Evolutionary conservation across 2,797 vertebrate genomes (phyloP).

Genomic region (Pangasius larnaudii): DNA sequence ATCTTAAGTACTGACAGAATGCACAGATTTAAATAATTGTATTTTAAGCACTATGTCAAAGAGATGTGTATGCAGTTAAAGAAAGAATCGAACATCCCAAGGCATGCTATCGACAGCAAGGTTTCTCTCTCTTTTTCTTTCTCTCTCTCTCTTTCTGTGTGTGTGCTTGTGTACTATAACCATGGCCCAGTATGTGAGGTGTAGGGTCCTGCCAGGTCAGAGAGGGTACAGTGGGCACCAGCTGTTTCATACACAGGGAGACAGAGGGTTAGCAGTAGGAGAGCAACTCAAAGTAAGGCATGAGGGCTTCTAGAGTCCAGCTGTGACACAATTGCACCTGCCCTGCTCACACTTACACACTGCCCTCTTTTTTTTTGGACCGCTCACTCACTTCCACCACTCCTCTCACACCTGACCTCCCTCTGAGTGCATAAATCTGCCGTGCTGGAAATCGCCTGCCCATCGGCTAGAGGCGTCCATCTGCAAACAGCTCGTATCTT

Average conservation of each 20-base stretch:
- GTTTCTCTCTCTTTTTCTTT: not conserved
- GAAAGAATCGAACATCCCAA: not conserved
- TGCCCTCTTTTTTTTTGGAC: constrained; percentile 47
- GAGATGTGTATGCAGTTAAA: not conserved
- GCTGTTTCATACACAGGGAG: constrained; percentile 60
- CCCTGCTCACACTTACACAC: constrained; percentile 56
- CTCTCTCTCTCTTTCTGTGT: not conserved
- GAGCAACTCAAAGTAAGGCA: constrained; percentile 48
- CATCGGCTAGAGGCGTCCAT: constrained; percentile 43
- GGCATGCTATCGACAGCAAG: not conserved
- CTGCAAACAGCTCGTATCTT: constrained; percentile 51
- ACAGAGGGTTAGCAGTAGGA: constrained; percentile 56
- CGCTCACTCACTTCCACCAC: constrained; percentile 28
- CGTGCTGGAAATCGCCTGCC: constrained; percentile 33
- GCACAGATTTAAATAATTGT: not conserved
- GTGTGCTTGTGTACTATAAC: constrained; percentile 18
- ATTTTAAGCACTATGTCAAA: not conserved
- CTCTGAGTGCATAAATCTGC: constrained; percentile 20
- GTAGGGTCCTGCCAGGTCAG: constrained; percentile 46
- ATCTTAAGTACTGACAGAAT: not conserved
- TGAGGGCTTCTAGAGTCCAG: constrained; percentile 60
- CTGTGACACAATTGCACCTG: constrained; percentile 62
- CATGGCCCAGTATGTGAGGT: constrained; percentile 50
- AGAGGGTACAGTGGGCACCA: constrained; percentile 55
- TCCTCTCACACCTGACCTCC: constrained; percentile 31